Conservation (phyloP, 2,113 vertebrate species). For the Dipodomys merriami region DNA sequence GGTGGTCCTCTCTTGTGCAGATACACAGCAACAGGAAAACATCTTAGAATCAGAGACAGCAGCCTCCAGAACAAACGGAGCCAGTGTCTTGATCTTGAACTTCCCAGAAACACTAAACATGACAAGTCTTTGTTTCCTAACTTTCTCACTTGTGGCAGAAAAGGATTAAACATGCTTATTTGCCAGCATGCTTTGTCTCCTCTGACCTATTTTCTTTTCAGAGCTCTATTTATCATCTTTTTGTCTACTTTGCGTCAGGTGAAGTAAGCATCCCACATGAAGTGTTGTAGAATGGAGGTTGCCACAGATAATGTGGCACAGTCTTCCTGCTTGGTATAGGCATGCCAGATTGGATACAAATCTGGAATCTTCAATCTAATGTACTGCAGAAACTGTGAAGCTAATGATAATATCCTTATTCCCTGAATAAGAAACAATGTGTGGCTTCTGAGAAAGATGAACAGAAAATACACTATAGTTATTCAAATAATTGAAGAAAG, state of each 20-base stretch:
- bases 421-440: background rate
- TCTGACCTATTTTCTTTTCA: background rate
- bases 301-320: background rate
- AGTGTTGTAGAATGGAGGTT: background rate
- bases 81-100: background rate
- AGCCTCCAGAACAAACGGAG: background rate
- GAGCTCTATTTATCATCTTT: background rate
- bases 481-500: background rate
- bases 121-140: background rate
- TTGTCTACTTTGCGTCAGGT: background rate
- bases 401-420: background rate
- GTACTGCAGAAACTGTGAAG: background rate
- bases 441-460: background rate
- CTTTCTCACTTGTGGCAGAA: background rate
- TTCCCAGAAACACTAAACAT: fast-evolving
- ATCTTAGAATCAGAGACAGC: background rate
- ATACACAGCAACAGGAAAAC: too few species aligned
- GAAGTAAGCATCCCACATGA: background rate
- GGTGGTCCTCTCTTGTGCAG: background rate
- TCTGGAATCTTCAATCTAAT: background rate
- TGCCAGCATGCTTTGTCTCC: background rate
- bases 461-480: background rate
- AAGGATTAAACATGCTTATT: background rate
- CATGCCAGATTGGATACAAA: background rate
- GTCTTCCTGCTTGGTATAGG: background rate